Evolutionary conservation across 2,113 vertebrate genomes (phyloP).

Genomic region (Microcebus lehilahytsara): DNA sequence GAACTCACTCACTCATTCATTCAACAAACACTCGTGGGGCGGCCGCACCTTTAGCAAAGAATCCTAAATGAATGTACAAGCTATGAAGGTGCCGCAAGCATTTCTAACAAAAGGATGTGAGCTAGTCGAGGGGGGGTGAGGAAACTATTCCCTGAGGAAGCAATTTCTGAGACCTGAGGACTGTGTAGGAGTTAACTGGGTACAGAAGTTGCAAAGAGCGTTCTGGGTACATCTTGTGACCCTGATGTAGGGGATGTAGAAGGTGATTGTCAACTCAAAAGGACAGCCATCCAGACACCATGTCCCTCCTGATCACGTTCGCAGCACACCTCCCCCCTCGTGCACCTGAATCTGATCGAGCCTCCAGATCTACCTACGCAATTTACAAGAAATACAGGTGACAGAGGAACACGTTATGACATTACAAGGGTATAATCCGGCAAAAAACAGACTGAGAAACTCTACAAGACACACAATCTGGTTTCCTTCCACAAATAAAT

Average conservation of each 20-base stretch:
- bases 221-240: not conserved
- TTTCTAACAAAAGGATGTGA: not conserved
- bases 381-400: not conserved
- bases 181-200: not conserved
- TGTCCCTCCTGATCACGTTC: not conserved
- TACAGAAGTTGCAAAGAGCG: not conserved
- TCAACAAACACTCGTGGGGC: not conserved
- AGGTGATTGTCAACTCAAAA: not conserved
- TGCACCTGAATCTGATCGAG: not conserved
- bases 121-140: not conserved
- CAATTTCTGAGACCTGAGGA: not conserved
- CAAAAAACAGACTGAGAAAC: not conserved
- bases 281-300: not conserved
- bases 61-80: not conserved
- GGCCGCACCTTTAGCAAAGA: not conserved
- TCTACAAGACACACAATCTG: not conserved
- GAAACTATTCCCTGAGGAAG: not conserved
- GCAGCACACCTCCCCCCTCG: no score
- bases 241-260: not conserved
- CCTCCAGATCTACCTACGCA: not conserved
- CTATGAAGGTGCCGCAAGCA: not conserved
- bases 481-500: constrained; percentile 5
- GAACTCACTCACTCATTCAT: not conserved
- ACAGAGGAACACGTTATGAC: not conserved
- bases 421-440: not conserved